Evolutionary conservation across 2,113 vertebrate genomes (phyloP), one percentile per base, ranked within the genome.

Genomic region (Sinocyclocheilus rhinocerous): DNA sequence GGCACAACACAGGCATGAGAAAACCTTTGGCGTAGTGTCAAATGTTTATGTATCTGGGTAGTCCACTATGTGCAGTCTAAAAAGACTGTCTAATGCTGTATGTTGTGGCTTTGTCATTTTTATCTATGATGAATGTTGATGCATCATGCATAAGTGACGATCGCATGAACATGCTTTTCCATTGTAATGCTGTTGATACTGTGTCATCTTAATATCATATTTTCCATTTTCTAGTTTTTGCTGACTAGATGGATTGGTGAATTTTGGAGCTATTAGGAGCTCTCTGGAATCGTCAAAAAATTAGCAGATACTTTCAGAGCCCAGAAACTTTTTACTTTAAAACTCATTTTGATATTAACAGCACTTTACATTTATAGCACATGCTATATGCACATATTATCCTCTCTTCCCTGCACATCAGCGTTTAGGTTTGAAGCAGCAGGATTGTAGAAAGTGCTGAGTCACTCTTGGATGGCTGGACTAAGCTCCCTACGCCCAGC

Each of bases 391-490:
- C 76, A 79, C 52, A 79, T 57, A 59, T 26, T 22, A 13, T 59
- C 20, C 76, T 78, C 29, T 65, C 22, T 26, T 7, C 59, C 15
- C 7, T 70, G 45, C 26, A 2, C 65, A 69, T 52, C 81, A 36
- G 57, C 57, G 18, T 52, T 76, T 16, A 26, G 69, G 72, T 77
- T 18, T 63, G 13, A 80, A 55, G 61, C 69, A 81, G 81, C 82
- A 29, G 85, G 76, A 72, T 33, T 63, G 8, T 77, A 33, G 67
- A 84, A 89, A 85, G 61, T 84, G 83, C 89, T 79, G 84, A 89
- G 81, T 90, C 88, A 85, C 79, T 9, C 22, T 81, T 79, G 84
- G 76, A 77, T 72, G 80, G 36, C 84, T 87, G 86, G 85, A 50
- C 79, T 42, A 42, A 84, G 84, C 70, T 91, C 72, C 88, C 76